A percentile compares a stretch with the other conserved stretches of the same genome.
phyloP scores from a whole-genome alignment of 2,797 vertebrate genomes.

The Nasua narica region DNA sequence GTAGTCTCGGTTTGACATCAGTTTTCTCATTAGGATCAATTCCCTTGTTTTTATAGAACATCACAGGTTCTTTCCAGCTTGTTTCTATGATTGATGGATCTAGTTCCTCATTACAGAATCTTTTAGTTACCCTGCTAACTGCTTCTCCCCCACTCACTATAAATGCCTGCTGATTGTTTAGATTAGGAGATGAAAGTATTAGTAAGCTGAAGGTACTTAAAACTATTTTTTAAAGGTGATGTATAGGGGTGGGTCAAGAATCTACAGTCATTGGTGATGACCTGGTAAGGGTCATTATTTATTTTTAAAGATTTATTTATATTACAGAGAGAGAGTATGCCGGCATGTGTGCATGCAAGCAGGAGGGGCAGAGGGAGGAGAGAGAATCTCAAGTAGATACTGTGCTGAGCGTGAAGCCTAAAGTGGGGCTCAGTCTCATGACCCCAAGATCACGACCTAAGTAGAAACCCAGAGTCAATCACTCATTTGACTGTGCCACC shows the following conservation, averaged over 20 bases:
- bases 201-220: background rate
- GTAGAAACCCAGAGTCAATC: background rate
- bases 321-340: background rate
- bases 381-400: background rate
- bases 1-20: background rate
- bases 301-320: background rate
- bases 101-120: background rate
- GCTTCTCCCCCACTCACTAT: background rate
- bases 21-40: background rate
- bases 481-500: background rate
- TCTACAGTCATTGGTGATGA: background rate
- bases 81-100: background rate
- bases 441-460: background rate
- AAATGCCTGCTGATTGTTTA: background rate
- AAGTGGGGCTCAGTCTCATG: background rate
- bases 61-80: background rate
- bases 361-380: background rate
- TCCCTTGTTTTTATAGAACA: background rate
- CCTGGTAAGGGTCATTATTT: background rate
- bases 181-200: background rate
- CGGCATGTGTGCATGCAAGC: background rate
- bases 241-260: background rate
- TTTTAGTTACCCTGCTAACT: background rate
- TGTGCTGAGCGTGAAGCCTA: background rate
- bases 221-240: background rate